Base-by-base conservation (phyloP, 2,113 vertebrate genomes). In the Saccopteryx leptura region DNA sequence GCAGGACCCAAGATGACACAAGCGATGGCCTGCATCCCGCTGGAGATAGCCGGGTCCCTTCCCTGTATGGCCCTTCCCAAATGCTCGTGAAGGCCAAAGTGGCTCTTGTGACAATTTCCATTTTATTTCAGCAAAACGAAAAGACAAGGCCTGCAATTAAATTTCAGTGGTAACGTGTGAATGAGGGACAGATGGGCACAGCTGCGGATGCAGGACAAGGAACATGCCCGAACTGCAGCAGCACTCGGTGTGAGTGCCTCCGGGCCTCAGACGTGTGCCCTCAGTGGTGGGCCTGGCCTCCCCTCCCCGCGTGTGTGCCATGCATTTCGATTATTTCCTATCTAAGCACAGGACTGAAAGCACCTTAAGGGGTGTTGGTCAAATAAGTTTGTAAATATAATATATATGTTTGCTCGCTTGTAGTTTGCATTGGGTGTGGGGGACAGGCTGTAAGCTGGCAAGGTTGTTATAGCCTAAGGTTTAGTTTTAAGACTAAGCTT, bases 271-370 rank as follows among this genome's bases (percentile, higher is more conserved):
- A 48, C 21, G 12, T 23, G 71, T 39, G 39, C 39, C 5, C 39
- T 46, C 71, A 46, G 39, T 2, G 12, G 71, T 6, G 10, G 12
- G n/a, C 46, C 23, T 4, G 50, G 39, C 33, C 33, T 33, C 39
- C 31, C 4, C 17, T 17, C 5, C 5, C 11, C 78, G 5, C 2
- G 11, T 7, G 9, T 9, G 17, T 63, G 26, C 2, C 0, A 0
- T 14, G 1, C 28, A 28, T 69, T 86, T 93, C 39, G 84, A 23
- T 31, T 23, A 56, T 39, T 48, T 66, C 7, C 18, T 26, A 13
- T 28, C 68, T 56, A 52, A 63, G 7, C 24, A 19, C 14, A 14
- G 54, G 15, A 5, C 58, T 82, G 12, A 15, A 74, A 46, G n/a
- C 50, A 7, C 12, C 17, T 8, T 83, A 31, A 31, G 65, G 1